A percentile compares a stretch with the other conserved stretches of the same genome.
Evolutionary conservation across 2,113 vertebrate genomes (phyloP).

Genomic region (Oreamnos americanus): DNA sequence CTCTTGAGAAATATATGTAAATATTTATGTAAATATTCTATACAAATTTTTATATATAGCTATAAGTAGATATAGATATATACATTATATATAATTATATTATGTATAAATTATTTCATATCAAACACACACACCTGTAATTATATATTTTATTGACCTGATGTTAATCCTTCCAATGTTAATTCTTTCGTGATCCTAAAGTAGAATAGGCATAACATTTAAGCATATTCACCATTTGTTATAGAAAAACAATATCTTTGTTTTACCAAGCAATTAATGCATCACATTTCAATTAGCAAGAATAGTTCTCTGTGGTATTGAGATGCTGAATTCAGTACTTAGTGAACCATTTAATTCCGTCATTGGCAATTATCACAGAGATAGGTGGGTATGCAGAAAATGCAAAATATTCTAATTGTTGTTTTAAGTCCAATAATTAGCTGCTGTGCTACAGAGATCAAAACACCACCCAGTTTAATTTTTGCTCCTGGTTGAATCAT

Average conservation of each 20-base stretch:
- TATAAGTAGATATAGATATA: background rate
- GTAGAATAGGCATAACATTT: background rate
- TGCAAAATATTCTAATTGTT: slow-evolving; percentile 35
- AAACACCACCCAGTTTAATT: background rate
- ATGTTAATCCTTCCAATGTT: background rate
- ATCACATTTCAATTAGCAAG: slow-evolving; percentile 30
- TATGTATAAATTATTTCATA: background rate
- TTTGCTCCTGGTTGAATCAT: background rate
- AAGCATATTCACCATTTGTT: background rate
- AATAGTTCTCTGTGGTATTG: background rate
- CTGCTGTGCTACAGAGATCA: background rate
- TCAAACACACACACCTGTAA: background rate
- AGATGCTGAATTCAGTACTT: background rate
- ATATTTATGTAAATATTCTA: background rate
- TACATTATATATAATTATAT: background rate
- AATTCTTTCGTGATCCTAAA: background rate
- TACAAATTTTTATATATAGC: background rate
- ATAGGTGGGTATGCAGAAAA: background rate
- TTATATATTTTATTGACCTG: background rate
- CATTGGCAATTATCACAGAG: slow-evolving; percentile 33
- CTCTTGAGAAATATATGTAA: background rate
- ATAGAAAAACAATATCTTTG: slow-evolving; percentile 16
- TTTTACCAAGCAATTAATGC: background rate
- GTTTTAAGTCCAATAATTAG: slow-evolving; percentile 44
- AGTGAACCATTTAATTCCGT: slow-evolving; percentile 45